phyloP scores from a whole-genome alignment of 2,797 vertebrate species.

The Borostomias antarcticus region DNA sequence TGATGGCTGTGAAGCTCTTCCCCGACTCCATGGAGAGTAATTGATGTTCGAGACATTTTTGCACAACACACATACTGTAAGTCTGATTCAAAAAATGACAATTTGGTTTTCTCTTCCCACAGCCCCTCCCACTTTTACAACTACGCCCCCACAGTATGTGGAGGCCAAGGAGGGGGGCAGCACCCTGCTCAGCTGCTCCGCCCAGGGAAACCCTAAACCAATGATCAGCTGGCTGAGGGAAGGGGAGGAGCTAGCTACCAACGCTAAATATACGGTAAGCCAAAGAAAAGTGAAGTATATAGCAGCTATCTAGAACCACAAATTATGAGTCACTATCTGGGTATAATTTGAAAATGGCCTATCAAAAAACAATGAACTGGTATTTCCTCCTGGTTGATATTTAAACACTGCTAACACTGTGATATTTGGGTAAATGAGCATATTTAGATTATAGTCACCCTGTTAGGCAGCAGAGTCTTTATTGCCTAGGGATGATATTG shows the following conservation, averaged over 20 bases:
- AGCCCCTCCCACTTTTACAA: slow-evolving; percentile 96
- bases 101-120: slow-evolving; percentile 48
- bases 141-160: slow-evolving; percentile 95
- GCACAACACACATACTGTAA: too few relatives aligned
- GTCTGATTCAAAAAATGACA: neutral
- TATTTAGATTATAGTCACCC: neutral
- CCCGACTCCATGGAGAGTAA: slow-evolving; percentile 1
- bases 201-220: slow-evolving; percentile 98
- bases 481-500: neutral
- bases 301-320: neutral
- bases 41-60: neutral
- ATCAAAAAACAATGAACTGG: slow-evolving; percentile 16
- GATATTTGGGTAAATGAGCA: neutral
- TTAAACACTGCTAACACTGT: neutral
- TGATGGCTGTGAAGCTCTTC: slow-evolving; percentile 16
- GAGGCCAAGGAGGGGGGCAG: slow-evolving; percentile 96
- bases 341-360: neutral
- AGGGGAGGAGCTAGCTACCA: slow-evolving; percentile 86
- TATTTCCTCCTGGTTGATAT: slow-evolving; percentile 35
- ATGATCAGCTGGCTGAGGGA: slow-evolving; percentile 96
- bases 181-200: slow-evolving; percentile 90
- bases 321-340: neutral
- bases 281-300: neutral
- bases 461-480: neutral
- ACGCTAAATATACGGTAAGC: slow-evolving; percentile 90